Base-by-base conservation (phyloP, 1,140 invertebrate genomes). In the Mamestra configurata region DNA sequence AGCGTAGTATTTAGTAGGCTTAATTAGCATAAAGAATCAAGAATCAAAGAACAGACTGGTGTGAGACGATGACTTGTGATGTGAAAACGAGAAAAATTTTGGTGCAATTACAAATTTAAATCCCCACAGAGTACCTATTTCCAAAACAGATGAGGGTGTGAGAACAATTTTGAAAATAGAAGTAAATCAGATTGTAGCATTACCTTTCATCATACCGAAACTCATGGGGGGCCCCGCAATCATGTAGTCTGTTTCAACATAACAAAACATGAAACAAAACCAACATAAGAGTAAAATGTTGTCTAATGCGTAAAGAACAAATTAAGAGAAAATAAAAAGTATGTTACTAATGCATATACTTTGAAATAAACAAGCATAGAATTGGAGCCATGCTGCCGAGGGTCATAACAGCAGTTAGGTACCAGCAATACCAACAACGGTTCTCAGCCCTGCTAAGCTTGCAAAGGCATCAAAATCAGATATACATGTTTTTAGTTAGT, bases 191-290 rank as follows among this genome's bases (percentile, higher is more conserved):
- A 88, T 92, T 86, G 87, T 88, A 84, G 83, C 83, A 89, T 96
- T 97, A 97, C 97, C 97, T 97, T 97, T 97, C 93, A 97, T 96
- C 95, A 97, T 97, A 96, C 97, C 97, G 96, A 97, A 97, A 95
- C 96, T 96, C 96, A 97, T 96, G 95, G 96, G 96, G 94, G 96
- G 95, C 92, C 96, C 96, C 95, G 96, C 96, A 94, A 96, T 96
- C 96, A 96, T 96, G 96, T 97, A 96, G 96, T 97, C 96, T 97
- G 96, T 95, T 94, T 92, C 91, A 92, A 95, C 90, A 95, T 93
- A 95, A 95, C 93, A 95, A 91, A 96, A 96, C 96, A 96, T 96
- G 95, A 96, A 96, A 96, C 95, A 96, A 96, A 96, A 96, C 87
- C 89, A 91, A 90, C 88, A 90, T 88, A 93, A 89, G 80, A 92